A percentile compares a stretch with the other conserved stretches of the same genome.
phyloP scores from a whole-genome alignment of 2,113 vertebrate genomes.

The Lycaon pictus region DNA sequence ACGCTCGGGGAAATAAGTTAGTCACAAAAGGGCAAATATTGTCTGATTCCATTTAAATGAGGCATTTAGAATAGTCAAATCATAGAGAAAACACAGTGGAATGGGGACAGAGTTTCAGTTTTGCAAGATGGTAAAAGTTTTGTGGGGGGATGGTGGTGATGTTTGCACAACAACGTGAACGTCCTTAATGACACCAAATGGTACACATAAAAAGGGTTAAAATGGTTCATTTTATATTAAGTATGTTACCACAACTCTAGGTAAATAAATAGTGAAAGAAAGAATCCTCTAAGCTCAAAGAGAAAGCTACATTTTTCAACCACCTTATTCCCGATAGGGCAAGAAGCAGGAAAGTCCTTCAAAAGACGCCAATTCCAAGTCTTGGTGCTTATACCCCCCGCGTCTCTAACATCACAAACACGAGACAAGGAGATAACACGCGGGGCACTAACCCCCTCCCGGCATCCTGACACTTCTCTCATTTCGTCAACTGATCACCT shows the following conservation, averaged over 20 bases:
- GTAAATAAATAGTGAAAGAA: background rate
- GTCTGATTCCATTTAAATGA: background rate
- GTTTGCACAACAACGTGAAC: fast-evolving
- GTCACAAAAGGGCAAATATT: background rate
- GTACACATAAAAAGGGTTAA: background rate
- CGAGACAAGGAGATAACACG: background rate
- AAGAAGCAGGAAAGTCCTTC: background rate
- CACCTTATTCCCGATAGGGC: background rate
- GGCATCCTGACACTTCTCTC: background rate
- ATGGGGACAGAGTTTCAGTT: background rate
- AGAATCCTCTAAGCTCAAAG: background rate
- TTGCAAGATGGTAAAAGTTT: background rate
- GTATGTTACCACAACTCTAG: background rate
- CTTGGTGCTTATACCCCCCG: background rate
- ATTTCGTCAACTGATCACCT: no score
- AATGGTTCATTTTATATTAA: background rate
- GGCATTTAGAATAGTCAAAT: background rate
- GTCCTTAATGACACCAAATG: fast-evolving
- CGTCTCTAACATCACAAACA: fast-evolving
- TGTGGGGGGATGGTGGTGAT: background rate
- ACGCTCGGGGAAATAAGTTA: background rate
- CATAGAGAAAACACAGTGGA: background rate
- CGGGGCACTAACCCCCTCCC: background rate
- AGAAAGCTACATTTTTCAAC: background rate
- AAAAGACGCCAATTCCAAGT: background rate